Evolutionary conservation across 2,797 vertebrate species (phyloP).

Genomic region (Malacoraja senta): DNA sequence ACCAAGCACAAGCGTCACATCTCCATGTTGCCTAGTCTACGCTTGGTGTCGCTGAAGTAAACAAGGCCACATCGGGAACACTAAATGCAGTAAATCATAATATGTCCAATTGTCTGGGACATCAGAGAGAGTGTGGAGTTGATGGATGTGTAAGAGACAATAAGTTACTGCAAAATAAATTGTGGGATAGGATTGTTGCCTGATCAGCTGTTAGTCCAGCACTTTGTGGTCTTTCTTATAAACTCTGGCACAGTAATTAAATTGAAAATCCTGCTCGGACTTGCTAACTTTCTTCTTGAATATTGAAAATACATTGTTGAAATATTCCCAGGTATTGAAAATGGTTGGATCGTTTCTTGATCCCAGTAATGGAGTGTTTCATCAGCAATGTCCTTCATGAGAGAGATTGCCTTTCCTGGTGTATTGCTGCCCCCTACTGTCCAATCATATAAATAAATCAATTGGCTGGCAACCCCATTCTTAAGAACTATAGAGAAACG

Average conservation of each 20-base stretch:
- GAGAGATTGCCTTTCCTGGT: background rate
- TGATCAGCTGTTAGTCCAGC: no score
- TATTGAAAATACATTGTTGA: no score
- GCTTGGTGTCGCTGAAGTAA: no score
- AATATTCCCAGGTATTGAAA: slow-evolving; percentile 4
- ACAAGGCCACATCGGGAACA: no score
- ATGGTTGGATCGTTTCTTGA: slow-evolving; percentile 9
- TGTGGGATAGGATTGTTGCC: no score
- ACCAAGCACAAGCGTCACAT: no score
- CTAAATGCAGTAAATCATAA: background rate
- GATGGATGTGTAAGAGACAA: no score
- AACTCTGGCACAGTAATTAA: background rate
- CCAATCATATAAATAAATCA: background rate
- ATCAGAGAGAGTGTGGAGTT: no score
- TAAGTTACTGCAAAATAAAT: no score
- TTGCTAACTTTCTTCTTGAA: background rate
- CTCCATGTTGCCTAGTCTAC: no score
- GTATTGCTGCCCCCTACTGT: background rate
- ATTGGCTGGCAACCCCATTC: background rate
- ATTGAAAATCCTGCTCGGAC: background rate
- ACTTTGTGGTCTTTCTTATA: background rate
- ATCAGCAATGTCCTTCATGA: background rate
- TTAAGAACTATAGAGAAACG: background rate
- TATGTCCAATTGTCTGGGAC: background rate
- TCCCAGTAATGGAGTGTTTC: background rate